Evolutionary conservation across 2,888 invertebrate genomes (phyloP).

Genomic region (Polydrusus pterygomalis): DNA sequence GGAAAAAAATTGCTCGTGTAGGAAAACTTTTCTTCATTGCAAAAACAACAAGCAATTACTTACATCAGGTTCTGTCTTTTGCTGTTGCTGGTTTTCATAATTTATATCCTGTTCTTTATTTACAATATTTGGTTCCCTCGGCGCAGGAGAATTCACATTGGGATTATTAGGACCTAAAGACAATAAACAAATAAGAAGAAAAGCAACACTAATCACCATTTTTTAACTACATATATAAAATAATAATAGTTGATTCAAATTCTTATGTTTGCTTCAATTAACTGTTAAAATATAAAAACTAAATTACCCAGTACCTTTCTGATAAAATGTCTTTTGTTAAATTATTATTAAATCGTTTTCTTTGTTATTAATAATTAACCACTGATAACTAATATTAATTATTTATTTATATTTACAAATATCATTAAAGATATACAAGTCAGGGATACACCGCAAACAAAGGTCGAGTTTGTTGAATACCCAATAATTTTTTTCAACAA

Average conservation of each 20-base stretch:
- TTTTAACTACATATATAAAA: neutral
- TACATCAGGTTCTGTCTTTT: slow-evolving; percentile 1
- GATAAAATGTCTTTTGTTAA: neutral
- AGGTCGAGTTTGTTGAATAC: too few relatives aligned
- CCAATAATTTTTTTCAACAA: too few relatives aligned
- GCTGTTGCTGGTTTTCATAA: neutral
- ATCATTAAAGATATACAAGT: neutral
- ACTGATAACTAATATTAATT: slow-evolving; percentile 8
- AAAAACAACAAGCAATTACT: neutral
- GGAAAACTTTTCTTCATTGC: too few relatives aligned
- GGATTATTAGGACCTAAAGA: slow-evolving; percentile 1
- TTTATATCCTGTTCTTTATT: neutral
- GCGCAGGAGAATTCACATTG: neutral
- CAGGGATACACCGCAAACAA: too few relatives aligned
- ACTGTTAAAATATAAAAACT: neutral
- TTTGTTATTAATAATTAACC: slow-evolving; percentile 3
- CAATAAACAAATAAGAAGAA: slow-evolving; percentile 3
- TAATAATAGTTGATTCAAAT: too few relatives aligned
- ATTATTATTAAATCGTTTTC: slow-evolving; percentile 1
- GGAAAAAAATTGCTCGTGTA: too few relatives aligned
- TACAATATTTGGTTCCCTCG: neutral
- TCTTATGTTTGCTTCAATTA: too few relatives aligned
- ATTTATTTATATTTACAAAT: slow-evolving; percentile 2
- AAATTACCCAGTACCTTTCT: neutral
- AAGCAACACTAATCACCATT: slow-evolving; percentile 4